Evolutionary conservation across 2,797 vertebrate species (phyloP).

Genomic region (Xiphorhynchus erythropygius): DNA sequence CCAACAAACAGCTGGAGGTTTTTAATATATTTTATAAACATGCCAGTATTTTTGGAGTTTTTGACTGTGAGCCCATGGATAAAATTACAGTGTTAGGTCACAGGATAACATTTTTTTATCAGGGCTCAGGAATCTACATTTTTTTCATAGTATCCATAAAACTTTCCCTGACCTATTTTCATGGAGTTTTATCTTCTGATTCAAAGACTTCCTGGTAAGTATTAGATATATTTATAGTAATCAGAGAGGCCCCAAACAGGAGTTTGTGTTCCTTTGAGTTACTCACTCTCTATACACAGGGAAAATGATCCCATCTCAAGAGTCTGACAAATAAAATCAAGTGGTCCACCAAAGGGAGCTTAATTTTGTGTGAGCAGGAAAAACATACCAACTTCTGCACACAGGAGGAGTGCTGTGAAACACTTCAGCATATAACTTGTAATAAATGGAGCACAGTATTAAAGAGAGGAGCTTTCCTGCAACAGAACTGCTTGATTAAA

Average conservation of each 20-base stretch:
- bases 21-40: neutral
- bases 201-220: slow-evolving; percentile 18
- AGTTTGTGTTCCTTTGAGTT: neutral
- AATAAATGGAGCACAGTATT: neutral
- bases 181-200: neutral
- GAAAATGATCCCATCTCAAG: neutral
- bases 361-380: neutral
- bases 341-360: neutral
- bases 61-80: neutral
- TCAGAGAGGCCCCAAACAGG: neutral
- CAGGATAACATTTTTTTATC: neutral
- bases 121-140: neutral
- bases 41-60: neutral
- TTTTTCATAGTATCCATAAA: slow-evolving; percentile 20
- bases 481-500: neutral
- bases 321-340: neutral
- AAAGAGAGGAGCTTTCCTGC: neutral
- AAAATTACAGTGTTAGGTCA: neutral
- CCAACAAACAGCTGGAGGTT: neutral
- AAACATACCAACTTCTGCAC: neutral
- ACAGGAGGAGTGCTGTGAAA: neutral
- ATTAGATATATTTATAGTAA: neutral
- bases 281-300: neutral
- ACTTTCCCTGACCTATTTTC: slow-evolving; percentile 41
- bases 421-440: neutral